These are phyloP conservation scores for Orthosia incerta DNA, from an alignment of 2,888 invertebrate species.

Conservation along the genomic window DNA sequence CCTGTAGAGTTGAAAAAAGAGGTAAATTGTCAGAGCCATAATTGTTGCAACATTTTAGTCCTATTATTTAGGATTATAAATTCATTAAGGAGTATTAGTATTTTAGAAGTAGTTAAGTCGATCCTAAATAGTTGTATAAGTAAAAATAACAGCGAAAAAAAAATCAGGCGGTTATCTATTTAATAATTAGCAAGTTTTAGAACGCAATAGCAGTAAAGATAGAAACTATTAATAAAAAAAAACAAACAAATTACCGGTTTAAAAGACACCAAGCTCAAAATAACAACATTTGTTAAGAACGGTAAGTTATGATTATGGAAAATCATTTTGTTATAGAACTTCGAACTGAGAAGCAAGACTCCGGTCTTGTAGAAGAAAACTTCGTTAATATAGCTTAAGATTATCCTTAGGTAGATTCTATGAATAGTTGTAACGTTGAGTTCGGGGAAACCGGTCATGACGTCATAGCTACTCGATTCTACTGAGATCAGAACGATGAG, in stretches of 20 bases:
- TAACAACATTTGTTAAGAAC: slow-evolving; percentile 46
- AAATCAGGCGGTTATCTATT: no score
- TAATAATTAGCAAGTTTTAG: neutral
- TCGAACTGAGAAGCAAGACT: slow-evolving; percentile 25
- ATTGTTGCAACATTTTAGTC: no score
- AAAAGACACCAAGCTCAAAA: slow-evolving; percentile 34
- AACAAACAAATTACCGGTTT: slow-evolving; percentile 39
- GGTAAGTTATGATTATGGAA: slow-evolving; percentile 53
- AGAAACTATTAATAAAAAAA: neutral
- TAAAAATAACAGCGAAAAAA: neutral
- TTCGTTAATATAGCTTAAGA: slow-evolving; percentile 32
- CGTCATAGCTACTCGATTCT: slow-evolving; percentile 8
- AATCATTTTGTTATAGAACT: slow-evolving; percentile 28
- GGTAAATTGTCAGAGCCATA: no score
- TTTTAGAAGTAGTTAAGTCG: no score
- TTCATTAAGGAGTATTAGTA: neutral
- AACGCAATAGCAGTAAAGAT: neutral
- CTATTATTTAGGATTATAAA: neutral
- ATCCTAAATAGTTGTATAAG: no score
- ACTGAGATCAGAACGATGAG: slow-evolving; percentile 2
- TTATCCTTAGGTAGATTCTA: slow-evolving; percentile 27
- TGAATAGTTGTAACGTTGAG: slow-evolving; percentile 8
- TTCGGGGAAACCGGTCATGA: slow-evolving; percentile 24
- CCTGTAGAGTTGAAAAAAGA: neutral
- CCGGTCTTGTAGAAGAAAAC: neutral